phyloP scores from a whole-genome alignment of 2,797 vertebrate species.

The Protonibea diacanthus region DNA sequence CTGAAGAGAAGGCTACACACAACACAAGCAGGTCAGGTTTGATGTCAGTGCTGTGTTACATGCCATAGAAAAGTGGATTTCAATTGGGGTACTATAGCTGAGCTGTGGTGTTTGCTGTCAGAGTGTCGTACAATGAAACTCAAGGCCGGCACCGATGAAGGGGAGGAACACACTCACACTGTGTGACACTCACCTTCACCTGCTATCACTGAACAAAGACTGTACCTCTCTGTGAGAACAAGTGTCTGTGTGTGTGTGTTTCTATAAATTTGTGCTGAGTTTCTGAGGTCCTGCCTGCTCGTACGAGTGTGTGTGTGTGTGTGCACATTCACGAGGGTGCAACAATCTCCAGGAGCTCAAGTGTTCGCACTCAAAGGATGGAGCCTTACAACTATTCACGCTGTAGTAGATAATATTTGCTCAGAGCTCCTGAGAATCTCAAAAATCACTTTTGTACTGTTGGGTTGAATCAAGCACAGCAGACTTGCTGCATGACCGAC shows the following conservation, averaged over 20 bases:
- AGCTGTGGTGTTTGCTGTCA: neutral
- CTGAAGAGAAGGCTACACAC: neutral
- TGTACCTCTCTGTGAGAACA: neutral
- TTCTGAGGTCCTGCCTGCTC: neutral
- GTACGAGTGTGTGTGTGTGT: too few relatives aligned
- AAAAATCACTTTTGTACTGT: too few relatives aligned
- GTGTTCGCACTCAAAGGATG: too few relatives aligned
- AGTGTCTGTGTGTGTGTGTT: neutral
- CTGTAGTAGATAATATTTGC: too few relatives aligned
- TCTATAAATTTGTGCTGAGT: neutral
- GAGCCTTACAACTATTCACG: too few relatives aligned
- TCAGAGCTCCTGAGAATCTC: too few relatives aligned
- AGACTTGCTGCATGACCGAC: too few relatives aligned
- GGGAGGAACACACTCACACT: neutral
- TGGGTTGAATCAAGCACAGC: too few relatives aligned
- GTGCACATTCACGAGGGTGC: too few relatives aligned
- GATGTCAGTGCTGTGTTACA: neutral
- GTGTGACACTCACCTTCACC: constrained; percentile 37
- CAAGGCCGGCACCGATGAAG: neutral
- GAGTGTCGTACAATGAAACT: neutral
- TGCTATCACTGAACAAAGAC: constrained; percentile 9
- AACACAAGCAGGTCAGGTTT: neutral
- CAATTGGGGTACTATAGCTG: neutral
- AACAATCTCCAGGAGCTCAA: too few relatives aligned
- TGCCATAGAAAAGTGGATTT: neutral